Evolutionary conservation across 1,140 invertebrate species (phyloP).

Genomic region (Oryctes rhinoceros): DNA sequence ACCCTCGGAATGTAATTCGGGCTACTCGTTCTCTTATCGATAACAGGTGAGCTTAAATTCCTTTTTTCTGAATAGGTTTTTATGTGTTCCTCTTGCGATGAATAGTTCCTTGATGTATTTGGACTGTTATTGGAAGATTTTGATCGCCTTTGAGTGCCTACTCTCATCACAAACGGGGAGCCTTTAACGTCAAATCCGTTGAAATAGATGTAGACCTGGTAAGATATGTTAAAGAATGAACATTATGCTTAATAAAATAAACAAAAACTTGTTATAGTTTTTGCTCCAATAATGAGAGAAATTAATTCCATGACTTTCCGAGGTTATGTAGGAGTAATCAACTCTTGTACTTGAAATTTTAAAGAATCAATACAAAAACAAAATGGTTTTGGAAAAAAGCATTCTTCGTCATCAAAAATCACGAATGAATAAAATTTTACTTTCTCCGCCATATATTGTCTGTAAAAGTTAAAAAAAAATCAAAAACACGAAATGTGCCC

Average conservation of each 20-base stretch:
- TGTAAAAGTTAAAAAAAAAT: no score
- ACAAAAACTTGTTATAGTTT: no score
- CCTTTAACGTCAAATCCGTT: conserved; percentile 96
- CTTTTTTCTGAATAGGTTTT: conserved; percentile 58
- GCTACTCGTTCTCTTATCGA: conserved; percentile 47
- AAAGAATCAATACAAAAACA: no score
- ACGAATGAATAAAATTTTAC: no score
- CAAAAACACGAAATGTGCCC: no score
- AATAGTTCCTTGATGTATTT: conserved; percentile 52
- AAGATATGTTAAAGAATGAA: conserved; percentile 43
- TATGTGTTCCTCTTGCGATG: conserved; percentile 53
- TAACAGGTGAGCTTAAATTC: conserved; percentile 49
- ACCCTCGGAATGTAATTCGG: conserved; percentile 51
- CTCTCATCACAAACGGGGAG: conserved; percentile 80
- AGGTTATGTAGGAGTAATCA: no score
- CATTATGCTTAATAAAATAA: neutral
- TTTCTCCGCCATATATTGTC: no score
- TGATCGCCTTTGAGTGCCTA: conserved; percentile 72
- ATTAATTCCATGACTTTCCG: no score
- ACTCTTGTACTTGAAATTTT: no score
- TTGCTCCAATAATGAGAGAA: no score
- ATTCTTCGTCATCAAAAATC: no score
- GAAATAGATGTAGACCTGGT: conserved; percentile 88
- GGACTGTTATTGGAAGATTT: conserved; percentile 54
- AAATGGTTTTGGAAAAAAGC: no score